Evolutionary conservation across 2,888 invertebrate species (phyloP).

Genomic region (Antheraea assamensis): DNA sequence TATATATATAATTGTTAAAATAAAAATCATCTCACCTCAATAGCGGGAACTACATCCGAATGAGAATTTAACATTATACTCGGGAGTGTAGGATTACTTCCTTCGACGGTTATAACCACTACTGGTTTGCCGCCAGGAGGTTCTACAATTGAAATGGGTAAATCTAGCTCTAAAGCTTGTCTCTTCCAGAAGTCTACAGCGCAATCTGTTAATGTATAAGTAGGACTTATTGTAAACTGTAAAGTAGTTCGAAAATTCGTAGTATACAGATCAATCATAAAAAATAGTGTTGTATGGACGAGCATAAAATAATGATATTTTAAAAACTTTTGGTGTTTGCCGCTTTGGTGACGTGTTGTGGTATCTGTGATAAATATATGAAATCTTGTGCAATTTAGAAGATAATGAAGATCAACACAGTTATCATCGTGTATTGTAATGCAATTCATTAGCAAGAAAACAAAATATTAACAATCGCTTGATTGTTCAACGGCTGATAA

Average conservation of each 20-base stretch:
- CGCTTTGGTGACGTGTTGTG: background rate
- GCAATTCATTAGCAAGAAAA: background rate
- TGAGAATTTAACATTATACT: conserved; percentile 95
- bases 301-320: background rate
- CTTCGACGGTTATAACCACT: conserved; percentile 87
- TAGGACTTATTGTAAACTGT: background rate
- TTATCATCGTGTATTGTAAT: background rate
- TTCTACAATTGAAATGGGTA: conserved; percentile 83
- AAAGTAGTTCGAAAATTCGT: background rate
- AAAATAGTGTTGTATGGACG: background rate
- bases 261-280: background rate
- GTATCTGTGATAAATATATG: background rate
- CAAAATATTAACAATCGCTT: background rate
- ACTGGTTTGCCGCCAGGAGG: conserved; percentile 63
- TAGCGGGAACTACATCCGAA: conserved; percentile 97
- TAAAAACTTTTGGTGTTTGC: background rate
- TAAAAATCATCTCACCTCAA: conserved; percentile 79
- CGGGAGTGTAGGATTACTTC: conserved; percentile 86
- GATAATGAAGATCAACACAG: background rate
- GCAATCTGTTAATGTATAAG: conserved; percentile 69
- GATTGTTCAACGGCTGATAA: background rate
- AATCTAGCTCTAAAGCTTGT: conserved; percentile 85
- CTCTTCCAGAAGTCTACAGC: conserved; percentile 87
- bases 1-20: conserved; percentile 47
- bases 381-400: background rate